Evolutionary conservation across 2,113 vertebrate species (phyloP).

Genomic region (Terrapene triunguis): DNA sequence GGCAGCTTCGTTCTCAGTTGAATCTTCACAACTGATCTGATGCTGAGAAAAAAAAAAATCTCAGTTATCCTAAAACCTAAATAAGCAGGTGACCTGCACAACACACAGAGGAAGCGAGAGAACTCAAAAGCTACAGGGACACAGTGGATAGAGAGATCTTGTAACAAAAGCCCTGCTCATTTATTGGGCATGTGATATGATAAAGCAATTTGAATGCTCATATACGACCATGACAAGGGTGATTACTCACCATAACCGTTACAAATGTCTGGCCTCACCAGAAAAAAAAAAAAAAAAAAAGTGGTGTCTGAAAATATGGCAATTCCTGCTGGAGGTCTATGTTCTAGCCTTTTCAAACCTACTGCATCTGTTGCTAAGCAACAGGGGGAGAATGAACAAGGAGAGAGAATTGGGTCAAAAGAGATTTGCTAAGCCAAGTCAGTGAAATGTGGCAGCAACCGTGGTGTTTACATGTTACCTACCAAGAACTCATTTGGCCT

Average conservation of each 20-base stretch:
- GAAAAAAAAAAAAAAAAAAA: background rate
- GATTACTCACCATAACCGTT: conserved; percentile 45
- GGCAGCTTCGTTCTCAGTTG: conserved; percentile 2
- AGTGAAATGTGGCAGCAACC: conserved; percentile 28
- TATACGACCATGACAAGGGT: conserved; percentile 44
- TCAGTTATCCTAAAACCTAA: background rate
- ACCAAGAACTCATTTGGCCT: background rate
- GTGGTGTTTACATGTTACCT: conserved; percentile 1
- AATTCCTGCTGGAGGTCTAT: conserved; percentile 40
- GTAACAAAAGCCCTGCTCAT: conserved; percentile 18
- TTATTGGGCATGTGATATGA: conserved; percentile 21
- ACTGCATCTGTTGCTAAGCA: conserved; percentile 73
- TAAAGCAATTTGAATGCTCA: conserved; percentile 50
- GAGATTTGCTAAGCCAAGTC: conserved; percentile 47
- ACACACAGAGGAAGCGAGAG: background rate
- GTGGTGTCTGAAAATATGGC: background rate
- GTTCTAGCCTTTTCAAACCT: conserved; percentile 53
- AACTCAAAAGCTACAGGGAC: background rate
- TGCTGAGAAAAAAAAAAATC: background rate
- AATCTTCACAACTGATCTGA: background rate
- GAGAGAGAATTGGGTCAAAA: conserved; percentile 51
- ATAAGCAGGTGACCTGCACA: background rate
- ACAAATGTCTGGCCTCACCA: conserved; percentile 46
- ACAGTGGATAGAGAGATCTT: background rate
- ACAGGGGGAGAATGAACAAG: conserved; percentile 8